phyloP scores from a whole-genome alignment of 2,888 invertebrate species.

The Rhingia rostrata region DNA sequence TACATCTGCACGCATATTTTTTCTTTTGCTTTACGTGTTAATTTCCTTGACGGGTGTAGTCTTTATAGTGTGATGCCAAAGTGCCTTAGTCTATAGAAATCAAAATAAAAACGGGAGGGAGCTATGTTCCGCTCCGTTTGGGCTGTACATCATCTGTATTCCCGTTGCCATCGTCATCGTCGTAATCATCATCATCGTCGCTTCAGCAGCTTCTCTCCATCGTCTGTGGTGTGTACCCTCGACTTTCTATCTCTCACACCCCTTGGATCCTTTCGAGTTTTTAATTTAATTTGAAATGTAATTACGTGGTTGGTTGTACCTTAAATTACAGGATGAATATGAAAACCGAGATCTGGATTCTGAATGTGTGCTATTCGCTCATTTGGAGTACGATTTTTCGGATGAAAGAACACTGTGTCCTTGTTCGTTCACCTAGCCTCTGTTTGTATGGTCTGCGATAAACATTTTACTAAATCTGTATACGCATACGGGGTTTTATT shows the following conservation, averaged over 20 bases:
- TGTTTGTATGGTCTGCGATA: conserved; percentile 1
- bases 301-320: conserved; percentile 64
- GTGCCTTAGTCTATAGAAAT: conserved; percentile 2
- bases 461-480: conserved; percentile 36
- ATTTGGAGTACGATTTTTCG: conserved; percentile 53
- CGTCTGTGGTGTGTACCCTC: too few species aligned
- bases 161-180: conserved; percentile 24
- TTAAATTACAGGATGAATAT: conserved; percentile 53
- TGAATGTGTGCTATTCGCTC: conserved; percentile 24
- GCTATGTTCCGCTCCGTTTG: conserved; percentile 34
- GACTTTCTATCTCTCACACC: conserved; percentile 24
- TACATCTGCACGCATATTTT: conserved; percentile 27
- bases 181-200: conserved; percentile 7
- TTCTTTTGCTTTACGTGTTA: conserved; percentile 44
- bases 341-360: conserved; percentile 28
- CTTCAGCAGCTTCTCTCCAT: background rate
- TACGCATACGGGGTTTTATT: conserved; percentile 62
- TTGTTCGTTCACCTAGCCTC: background rate
- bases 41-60: conserved; percentile 42
- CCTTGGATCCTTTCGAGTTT: conserved; percentile 27
- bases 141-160: conserved; percentile 40
- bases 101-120: conserved; percentile 12
- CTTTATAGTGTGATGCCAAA: conserved; percentile 18
- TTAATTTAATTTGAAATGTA: conserved; percentile 65
- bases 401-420: conserved; percentile 38